Evolutionary conservation across 2,797 vertebrate genomes (phyloP).

Genomic region (Ciconia nigra): DNA sequence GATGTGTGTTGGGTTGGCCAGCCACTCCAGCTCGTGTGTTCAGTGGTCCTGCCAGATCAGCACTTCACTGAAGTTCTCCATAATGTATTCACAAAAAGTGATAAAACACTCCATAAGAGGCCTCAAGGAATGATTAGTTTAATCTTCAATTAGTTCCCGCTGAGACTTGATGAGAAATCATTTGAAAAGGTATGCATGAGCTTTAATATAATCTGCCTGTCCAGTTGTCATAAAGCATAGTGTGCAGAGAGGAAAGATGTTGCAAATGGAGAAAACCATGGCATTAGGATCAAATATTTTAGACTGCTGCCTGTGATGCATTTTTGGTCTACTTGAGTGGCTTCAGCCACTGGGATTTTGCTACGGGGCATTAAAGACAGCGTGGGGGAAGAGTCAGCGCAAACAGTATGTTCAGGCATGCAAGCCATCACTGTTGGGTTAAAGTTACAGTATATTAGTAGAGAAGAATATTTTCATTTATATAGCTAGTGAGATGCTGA

Average conservation of each 20-base stretch:
- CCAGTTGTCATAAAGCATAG: not conserved
- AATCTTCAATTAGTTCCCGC: slow-evolving; percentile 52
- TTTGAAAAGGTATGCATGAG: slow-evolving; percentile 8
- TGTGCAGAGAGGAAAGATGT: not conserved
- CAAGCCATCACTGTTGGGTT: not conserved
- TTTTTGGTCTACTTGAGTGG: not conserved
- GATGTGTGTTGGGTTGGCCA: not conserved
- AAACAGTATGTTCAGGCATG: not conserved
- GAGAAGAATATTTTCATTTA: not conserved
- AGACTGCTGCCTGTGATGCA: not conserved
- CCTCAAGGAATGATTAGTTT: slow-evolving; percentile 46
- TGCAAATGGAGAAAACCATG: not conserved
- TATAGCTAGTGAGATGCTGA: not conserved
- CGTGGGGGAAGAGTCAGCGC: rapidly evolving
- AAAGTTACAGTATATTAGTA: not conserved
- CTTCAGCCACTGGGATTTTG: not conserved
- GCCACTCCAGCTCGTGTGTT: not conserved
- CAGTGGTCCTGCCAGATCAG: not conserved
- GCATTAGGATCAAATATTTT: not conserved
- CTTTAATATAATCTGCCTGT: not conserved
- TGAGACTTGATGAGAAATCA: slow-evolving; percentile 47
- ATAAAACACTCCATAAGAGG: not conserved
- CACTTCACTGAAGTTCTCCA: not conserved
- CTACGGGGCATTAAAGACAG: not conserved
- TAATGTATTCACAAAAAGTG: not conserved